Evolutionary conservation across 2,113 vertebrate species (phyloP).

Genomic region (Sinocyclocheilus grahami): DNA sequence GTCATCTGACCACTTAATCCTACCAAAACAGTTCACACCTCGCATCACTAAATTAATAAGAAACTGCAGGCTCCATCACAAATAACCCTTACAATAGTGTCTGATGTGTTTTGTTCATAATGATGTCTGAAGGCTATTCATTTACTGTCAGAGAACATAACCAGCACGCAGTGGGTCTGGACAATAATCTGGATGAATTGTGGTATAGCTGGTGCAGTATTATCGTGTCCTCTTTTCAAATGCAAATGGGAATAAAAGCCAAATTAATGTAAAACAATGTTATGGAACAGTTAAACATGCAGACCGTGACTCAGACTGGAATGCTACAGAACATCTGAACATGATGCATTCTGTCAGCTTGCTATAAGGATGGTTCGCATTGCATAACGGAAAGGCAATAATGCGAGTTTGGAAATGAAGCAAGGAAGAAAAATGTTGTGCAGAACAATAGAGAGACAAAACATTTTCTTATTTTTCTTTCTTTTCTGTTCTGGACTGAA

Average conservation of each 20-base stretch:
- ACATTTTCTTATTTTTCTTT: not conserved
- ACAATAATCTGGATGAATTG: slow-evolving; percentile 4
- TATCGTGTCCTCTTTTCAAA: not conserved
- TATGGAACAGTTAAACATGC: slow-evolving; percentile 4
- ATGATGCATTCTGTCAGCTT: slow-evolving; percentile 65
- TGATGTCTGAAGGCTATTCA: not conserved
- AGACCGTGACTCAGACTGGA: slow-evolving; percentile 49
- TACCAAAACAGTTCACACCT: not conserved
- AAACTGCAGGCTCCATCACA: not conserved
- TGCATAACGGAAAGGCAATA: slow-evolving; percentile 64
- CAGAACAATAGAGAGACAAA: slow-evolving; percentile 4
- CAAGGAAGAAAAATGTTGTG: not conserved
- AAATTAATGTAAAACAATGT: slow-evolving; percentile 2
- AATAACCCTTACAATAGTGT: not conserved
- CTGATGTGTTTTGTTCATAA: slow-evolving; percentile 13
- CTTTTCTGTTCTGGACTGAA: not conserved
- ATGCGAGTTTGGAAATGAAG: slow-evolving; percentile 52
- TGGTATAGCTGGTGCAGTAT: slow-evolving; percentile 2
- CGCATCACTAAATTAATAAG: not conserved
- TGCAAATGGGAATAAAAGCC: not conserved
- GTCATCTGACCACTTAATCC: not conserved
- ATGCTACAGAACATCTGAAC: slow-evolving; percentile 55
- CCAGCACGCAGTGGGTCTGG: not conserved
- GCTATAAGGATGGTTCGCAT: slow-evolving; percentile 62
- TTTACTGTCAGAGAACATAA: not conserved